Conservation (phyloP, 2,113 vertebrate species). For the Astatoreochromis straeleni region DNA sequence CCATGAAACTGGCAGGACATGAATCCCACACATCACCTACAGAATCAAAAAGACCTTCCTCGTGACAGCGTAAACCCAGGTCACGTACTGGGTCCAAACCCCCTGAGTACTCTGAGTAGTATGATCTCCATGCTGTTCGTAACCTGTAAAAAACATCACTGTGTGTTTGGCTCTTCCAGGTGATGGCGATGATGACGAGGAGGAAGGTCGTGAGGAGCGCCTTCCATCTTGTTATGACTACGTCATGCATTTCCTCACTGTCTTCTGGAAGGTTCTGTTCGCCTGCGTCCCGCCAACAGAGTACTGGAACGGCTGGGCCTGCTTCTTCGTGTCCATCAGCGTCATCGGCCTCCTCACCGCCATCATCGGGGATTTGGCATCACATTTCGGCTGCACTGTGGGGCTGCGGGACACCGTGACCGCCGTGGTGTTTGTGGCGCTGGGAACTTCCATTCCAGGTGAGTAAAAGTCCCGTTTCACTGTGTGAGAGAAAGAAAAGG, state of each 20-base stretch:
- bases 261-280: constrained; percentile 94
- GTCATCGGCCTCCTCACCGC: constrained; percentile 85
- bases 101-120: neutral
- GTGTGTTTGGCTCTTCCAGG: constrained; percentile 1
- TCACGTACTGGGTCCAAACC: neutral
- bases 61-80: neutral
- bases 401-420: constrained; percentile 88
- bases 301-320: constrained; percentile 93
- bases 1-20: neutral
- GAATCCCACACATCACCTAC: neutral
- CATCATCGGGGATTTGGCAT: constrained; percentile 86
- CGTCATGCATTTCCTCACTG: constrained; percentile 90
- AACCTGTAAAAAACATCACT: neutral
- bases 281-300: constrained; percentile 89
- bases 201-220: constrained; percentile 76
- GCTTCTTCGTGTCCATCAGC: constrained; percentile 82
- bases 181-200: constrained; percentile 75
- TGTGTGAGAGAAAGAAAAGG: neutral
- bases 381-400: constrained; percentile 89
- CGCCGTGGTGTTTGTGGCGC: constrained; percentile 86
- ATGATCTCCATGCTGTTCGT: rapidly evolving
- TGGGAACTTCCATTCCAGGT: constrained; percentile 92
- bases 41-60: no score
- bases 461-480: neutral
- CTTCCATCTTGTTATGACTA: constrained; percentile 88